Base-by-base conservation (phyloP, 2,888 invertebrate species). In the Harpalus rubripes region DNA sequence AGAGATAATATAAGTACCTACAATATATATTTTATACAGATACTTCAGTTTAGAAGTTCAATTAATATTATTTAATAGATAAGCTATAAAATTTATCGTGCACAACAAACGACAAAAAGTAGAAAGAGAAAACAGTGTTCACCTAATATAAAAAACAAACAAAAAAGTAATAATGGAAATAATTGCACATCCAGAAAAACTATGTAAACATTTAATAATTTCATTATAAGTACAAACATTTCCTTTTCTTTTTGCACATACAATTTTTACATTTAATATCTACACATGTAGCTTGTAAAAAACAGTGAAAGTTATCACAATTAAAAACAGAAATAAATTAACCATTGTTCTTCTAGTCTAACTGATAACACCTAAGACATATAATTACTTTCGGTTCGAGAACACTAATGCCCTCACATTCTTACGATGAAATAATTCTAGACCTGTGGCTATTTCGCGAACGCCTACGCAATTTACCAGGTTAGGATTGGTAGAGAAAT, bases 331-430 rank as follows among this genome's bases (percentile, higher is more conserved):
- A 68, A 68, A 68, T 39, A 68, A 39, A 68, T 68, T 68, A 15
- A 68, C n/a, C 32, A 68, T 68, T 68, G 39, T 68, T 65, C 32
- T 65, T 32, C 7, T 39, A 68, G 44, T 68, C 15, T n/a, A 39
- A 39, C 10, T n/a, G 39, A 39, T 68, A 68, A 68, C 63, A 68
- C 68, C 12, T 68, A 26, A 39, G 32, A 39, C 7, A 32, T 39
- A 68, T n/a, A 18, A 39, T 68, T 68, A 68, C n/a, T 68, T 39
- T 39, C 68, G n/a, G 32, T 68, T 68, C 68, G 15, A 68, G 68
- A 68, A 32, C 68, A 68, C 68, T 10, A 68, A 39, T 59, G 16
- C 59, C 59, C 15, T 16, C 68, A 68, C 15, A 32, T 68, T 68
- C 68, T 22, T 22, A 22, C 39, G 39, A 68, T 68, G 68, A 68